Base-by-base conservation (phyloP, 2,113 vertebrate species). In the Rhinopomastus cyanomelas region DNA sequence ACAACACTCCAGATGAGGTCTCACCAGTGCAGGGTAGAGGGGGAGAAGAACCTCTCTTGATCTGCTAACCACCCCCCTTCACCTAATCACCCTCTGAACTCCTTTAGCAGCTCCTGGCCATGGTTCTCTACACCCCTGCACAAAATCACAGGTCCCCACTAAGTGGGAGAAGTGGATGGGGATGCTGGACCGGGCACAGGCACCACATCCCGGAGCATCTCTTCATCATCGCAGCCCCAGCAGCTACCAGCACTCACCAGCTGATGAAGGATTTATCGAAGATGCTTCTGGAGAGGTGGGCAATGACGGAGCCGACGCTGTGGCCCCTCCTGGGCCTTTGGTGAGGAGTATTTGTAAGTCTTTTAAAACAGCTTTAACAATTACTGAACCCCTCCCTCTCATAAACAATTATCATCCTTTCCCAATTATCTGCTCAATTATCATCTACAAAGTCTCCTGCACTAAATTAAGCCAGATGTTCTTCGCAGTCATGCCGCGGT, bases 361-460 rank as follows among this genome's bases (percentile, higher is more conserved):
- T 87, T 82, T 73, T 71, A 71, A 92, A 94, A 27, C 85, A 74
- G 79, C 82, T 91, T 92, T 94, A 93, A 56, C 91, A 95, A 96
- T 95, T 91, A 76, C 85, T 51, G 68, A 91, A 93, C 91, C 89
- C 77, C 30, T 77, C 80, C 71, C 76, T 78, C 92, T 93, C 85
- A 73, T 53, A 92, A 93, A 95, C 89, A 93, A 88, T 91, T 92
- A 69, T 59, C 93, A 88, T 93, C 87, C 88, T 80, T 78, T 48
- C 94, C 87, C 95, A 96, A 95, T 96, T 96, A 96, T 83, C 95
- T 94, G 21, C 90, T 95, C 90, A 95, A 67, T 96, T 95, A 91
- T 95, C 72, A 96, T 85, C 94, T 93, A 92, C 78, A 64, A 95
- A 96, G 91, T 92, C 89, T 88, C 93, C 78, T 87, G 85, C 90